These are phyloP conservation scores for Montifringilla adamsi DNA, from an alignment of 2,113 vertebrate species.

Conservation along the genomic window DNA sequence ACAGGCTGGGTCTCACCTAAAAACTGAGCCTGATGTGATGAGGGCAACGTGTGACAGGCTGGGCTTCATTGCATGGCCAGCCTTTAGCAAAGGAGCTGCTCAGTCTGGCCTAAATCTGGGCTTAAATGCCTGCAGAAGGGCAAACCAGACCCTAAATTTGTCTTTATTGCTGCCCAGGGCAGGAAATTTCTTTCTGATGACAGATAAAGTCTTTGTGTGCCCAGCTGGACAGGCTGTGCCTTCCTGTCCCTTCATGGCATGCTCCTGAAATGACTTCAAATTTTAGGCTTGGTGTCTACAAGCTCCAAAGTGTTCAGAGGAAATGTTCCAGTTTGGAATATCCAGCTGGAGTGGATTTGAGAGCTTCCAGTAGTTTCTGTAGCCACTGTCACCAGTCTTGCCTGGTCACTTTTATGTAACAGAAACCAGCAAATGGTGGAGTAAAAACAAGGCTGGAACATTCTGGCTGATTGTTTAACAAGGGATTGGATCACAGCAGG, in stretches of 20 bases:
- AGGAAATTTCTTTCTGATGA: not conserved
- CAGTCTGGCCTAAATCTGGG: not conserved
- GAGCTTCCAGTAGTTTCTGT: not conserved
- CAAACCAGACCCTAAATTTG: not conserved
- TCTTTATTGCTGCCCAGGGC: not conserved
- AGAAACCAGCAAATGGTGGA: not conserved
- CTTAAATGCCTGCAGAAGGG: not conserved
- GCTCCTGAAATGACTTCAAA: not conserved
- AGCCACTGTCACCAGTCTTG: not conserved
- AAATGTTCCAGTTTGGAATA: not conserved
- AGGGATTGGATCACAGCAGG: not conserved
- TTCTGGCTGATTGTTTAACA: not conserved
- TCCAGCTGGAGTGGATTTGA: not conserved
- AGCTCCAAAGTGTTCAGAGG: not conserved
- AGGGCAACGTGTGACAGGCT: not conserved
- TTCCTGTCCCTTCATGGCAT: not conserved
- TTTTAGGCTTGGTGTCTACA: not conserved
- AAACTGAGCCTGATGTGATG: fast-evolving
- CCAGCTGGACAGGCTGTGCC: not conserved
- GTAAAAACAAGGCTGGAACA: not conserved
- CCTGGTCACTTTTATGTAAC: fast-evolving
- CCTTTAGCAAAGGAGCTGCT: not conserved
- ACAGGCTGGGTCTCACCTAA: too few species aligned
- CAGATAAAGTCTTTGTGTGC: not conserved
- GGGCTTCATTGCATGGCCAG: fast-evolving